Base-by-base conservation (phyloP, 2,888 invertebrate genomes). In the Calameuta idolon region DNA sequence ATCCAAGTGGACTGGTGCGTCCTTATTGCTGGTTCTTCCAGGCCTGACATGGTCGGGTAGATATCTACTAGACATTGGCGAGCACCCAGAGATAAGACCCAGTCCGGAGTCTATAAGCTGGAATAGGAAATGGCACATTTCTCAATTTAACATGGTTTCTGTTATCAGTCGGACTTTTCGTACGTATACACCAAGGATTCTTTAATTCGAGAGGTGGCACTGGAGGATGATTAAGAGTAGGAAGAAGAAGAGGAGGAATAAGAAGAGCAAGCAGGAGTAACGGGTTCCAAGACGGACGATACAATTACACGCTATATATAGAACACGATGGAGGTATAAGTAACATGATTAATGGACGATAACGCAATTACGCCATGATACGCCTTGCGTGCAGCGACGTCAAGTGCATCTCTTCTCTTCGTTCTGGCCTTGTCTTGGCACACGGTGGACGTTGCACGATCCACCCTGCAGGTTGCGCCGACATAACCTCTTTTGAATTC, bases 271-370 rank as follows among this genome's bases (percentile, higher is more conserved):
- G 71, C 31, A 34, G 31, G 33, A 31, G 74, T 81, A 81, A 82
- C 82, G 82, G 83, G 84, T 83, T 83, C 81, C 34, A 77, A 77
- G 76, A 73, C 78, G 78, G 77, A 77, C 81, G 82, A 83, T 84
- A 84, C 83, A 84, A 85, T 85, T 86, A 84, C 81, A 82, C 81
- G 81, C 81, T 82, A 80, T 78, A 81, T 82, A 85, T 80, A 81
- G 84, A 81, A 80, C 83, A 69, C 69, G 77, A 40, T 69, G 69
- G 77, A 68, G 75, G 78, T 79, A 85, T 83, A 86, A 87, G 85
- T 85, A 85, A 84, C 85, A 84, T 88, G 87, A 88, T 87, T 87
- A 87, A 88, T 88, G 87, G 83, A 85, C 83, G 85, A 87, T 87
- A 86, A 87, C 83, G 87, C 85, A 87, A 87, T 88, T 88, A 31